Evolutionary conservation across 2,888 invertebrate species (phyloP).

Genomic region (Steromphala cineraria): DNA sequence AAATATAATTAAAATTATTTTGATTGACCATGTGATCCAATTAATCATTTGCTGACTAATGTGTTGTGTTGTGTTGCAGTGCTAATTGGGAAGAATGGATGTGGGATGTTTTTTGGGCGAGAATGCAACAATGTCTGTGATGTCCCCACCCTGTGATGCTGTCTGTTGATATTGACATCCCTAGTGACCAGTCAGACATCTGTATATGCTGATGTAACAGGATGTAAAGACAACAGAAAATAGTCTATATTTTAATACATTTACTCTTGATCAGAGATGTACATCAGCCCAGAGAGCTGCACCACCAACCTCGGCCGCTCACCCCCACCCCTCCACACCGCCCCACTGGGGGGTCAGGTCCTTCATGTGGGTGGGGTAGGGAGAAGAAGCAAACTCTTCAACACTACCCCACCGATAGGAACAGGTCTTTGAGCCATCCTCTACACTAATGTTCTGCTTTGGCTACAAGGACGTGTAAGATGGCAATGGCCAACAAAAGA

Average conservation of each 20-base stretch:
- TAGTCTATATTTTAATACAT: not conserved
- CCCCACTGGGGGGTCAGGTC: too few relatives aligned
- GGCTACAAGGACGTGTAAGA: too few relatives aligned
- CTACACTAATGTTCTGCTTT: too few relatives aligned
- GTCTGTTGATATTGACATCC: not conserved
- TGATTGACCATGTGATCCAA: too few relatives aligned
- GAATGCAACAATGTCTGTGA: slow-evolving; percentile 3
- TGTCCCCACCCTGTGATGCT: not conserved
- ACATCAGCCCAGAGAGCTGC: slow-evolving; percentile 9
- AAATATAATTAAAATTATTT: too few relatives aligned
- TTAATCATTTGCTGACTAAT: too few relatives aligned
- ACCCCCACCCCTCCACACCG: not conserved
- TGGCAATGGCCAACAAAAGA: too few relatives aligned
- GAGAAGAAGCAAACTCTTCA: too few relatives aligned
- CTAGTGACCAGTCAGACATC: not conserved
- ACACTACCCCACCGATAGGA: too few relatives aligned
- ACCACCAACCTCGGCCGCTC: not conserved
- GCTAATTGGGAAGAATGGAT: not conserved
- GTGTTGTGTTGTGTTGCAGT: not conserved
- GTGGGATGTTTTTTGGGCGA: not conserved
- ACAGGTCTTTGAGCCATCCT: too few relatives aligned
- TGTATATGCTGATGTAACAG: too few relatives aligned
- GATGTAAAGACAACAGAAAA: not conserved
- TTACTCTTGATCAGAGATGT: slow-evolving; percentile 19
- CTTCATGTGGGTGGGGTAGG: too few relatives aligned